Percentiles rank a stretch among this genome's conserved stretches.
Evolutionary conservation across 1,140 invertebrate genomes (phyloP).

Genomic region (Papilio xuthus): DNA sequence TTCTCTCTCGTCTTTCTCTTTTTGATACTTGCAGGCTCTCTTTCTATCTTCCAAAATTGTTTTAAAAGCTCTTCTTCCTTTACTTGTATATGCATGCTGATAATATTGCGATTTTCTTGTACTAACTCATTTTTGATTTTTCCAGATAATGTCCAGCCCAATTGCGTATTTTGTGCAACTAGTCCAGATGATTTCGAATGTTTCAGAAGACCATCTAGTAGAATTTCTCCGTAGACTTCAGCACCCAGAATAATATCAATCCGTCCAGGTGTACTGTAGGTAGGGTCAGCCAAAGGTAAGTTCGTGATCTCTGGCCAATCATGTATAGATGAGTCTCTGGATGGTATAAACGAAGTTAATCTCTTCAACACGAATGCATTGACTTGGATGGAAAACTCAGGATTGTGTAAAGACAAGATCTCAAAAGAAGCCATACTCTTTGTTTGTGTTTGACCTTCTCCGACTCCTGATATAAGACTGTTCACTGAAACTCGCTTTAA

Average conservation of each 20-base stretch:
- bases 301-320: neutral
- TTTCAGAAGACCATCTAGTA: neutral
- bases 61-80: constrained; percentile 43
- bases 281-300: constrained; percentile 6
- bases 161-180: constrained; percentile 38
- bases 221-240: neutral
- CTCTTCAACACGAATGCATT: neutral
- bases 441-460: neutral
- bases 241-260: constrained; percentile 13
- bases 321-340: neutral
- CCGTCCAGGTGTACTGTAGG: neutral
- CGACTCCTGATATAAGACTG: constrained; percentile 30
- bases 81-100: neutral
- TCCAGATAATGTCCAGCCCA: constrained; percentile 43
- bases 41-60: constrained; percentile 47
- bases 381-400: neutral
- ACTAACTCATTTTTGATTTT: neutral
- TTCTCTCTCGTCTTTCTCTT: constrained; percentile 42
- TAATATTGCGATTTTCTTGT: neutral
- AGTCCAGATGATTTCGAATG: neutral
- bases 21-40: constrained; percentile 25
- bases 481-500: too few species aligned
- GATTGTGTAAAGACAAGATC: neutral
- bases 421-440: neutral
- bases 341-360: constrained; percentile 5